Base-by-base conservation (phyloP, 2,113 vertebrate genomes). In the Prionailurus bengalensis region DNA sequence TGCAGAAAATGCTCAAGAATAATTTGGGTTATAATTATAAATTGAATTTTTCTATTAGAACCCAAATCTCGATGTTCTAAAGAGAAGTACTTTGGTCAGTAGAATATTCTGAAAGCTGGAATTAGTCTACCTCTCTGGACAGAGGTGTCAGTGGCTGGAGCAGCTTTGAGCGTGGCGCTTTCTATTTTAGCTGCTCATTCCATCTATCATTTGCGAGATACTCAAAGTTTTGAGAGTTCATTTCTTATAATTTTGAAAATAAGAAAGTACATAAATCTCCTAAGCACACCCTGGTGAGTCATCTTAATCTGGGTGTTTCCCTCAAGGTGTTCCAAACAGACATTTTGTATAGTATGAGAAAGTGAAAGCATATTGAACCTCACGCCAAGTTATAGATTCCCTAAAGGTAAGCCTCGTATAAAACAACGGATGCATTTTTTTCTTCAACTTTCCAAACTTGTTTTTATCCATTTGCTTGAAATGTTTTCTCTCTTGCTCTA, bases 201-300 rank as follows among this genome's bases (percentile, higher is more conserved):
- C 96, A 98, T 97, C 93, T 94, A 89, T 98, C 98, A 97, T 97
- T 96, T 93, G 74, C 61, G 88, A 98, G 94, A 96, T 93, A 85
- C 53, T 95, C n/a, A 58, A 96, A 87, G 55, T 80, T 98, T 97
- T 84, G 95, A 98, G 98, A 97, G 83, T 97, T 98, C 95, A 91
- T 98, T 98, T 98, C 96, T 96, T 98, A 74, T 94, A 97, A 87
- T 95, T 98, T 61, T 91, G 93, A 98, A 97, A 98, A 98, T 97
- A 82, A 96, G 93, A 98, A 98, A 95, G 98, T 98, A 97, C 96
- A 97, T 95, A 90, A 96, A 86, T 63, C 76, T 97, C 93, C 39
- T 89, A 31, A 61, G 96, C 82, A 95, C 36, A 96, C 92, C 63
- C 71, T 91, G 0, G 3, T 92, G 87, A 98, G 87, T 98, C 89